phyloP scores from a whole-genome alignment of 2,113 vertebrate species.

The Pampusana beccarii region DNA sequence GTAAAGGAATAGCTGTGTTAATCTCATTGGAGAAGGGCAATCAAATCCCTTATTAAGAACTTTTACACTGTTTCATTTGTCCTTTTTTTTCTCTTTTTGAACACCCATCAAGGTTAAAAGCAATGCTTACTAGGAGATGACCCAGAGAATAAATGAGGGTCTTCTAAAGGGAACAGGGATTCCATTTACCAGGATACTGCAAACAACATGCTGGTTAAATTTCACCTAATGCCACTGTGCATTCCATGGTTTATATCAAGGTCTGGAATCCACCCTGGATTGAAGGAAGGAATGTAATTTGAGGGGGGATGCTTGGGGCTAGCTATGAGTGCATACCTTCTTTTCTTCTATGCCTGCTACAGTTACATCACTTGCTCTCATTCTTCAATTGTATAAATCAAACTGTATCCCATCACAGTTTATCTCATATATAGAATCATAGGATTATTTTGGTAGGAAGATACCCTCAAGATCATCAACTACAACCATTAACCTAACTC shows the following conservation, averaged over 20 bases:
- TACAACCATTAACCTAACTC: no score
- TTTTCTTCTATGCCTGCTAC: neutral
- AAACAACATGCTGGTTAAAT: neutral
- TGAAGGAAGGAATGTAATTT: neutral
- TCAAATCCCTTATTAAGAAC: neutral
- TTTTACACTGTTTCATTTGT: neutral
- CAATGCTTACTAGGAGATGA: neutral
- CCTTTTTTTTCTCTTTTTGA: neutral
- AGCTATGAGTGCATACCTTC: neutral
- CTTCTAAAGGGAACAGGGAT: neutral
- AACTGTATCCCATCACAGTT: neutral
- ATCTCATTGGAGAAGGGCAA: neutral
- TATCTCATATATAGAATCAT: neutral
- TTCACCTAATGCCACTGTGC: neutral
- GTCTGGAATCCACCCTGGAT: neutral
- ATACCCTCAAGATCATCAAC: no score
- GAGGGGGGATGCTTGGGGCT: accelerated
- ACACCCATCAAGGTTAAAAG: neutral
- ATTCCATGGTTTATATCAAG: neutral
- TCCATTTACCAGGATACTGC: neutral
- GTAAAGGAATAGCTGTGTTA: neutral
- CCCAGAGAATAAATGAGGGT: neutral
- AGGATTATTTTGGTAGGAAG: no score
- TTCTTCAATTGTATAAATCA: neutral
- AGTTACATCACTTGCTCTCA: neutral